phyloP scores from a whole-genome alignment of 2,113 vertebrate species.

The Chlamydotis undulata region DNA sequence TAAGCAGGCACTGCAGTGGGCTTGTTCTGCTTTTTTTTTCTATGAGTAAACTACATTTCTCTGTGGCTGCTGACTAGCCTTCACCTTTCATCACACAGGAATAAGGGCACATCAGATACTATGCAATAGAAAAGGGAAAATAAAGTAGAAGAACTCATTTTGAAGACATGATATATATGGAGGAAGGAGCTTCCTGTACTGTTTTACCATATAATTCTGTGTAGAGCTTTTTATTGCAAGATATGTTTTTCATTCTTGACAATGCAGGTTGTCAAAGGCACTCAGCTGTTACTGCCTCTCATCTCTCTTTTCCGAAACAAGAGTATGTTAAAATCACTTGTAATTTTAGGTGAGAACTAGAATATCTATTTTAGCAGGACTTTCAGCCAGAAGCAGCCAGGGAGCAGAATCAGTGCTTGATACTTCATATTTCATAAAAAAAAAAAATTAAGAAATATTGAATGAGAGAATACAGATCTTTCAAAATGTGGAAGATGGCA shows the following conservation, averaged over 20 bases:
- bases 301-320: neutral
- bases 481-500: neutral
- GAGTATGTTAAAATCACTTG: slow-evolving; percentile 7
- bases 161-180: neutral
- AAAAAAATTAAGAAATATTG: neutral
- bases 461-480: neutral
- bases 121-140: neutral
- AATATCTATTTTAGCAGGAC: neutral
- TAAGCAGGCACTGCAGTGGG: neutral
- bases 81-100: neutral
- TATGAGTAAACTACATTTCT: neutral
- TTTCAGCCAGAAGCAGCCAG: neutral
- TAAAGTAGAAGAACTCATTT: neutral
- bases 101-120: neutral
- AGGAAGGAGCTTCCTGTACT: neutral
- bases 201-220: neutral
- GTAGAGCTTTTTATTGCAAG: neutral
- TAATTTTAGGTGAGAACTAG: neutral
- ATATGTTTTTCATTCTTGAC: neutral
- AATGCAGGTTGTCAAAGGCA: neutral
- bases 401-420: neutral
- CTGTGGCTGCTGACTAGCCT: neutral
- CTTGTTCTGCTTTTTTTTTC: neutral
- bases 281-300: neutral
- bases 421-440: neutral